Evolutionary conservation across 2,113 vertebrate genomes (phyloP), one percentile per base, ranked within the genome.

Genomic region (Leptobrachium ailaonicum): DNA sequence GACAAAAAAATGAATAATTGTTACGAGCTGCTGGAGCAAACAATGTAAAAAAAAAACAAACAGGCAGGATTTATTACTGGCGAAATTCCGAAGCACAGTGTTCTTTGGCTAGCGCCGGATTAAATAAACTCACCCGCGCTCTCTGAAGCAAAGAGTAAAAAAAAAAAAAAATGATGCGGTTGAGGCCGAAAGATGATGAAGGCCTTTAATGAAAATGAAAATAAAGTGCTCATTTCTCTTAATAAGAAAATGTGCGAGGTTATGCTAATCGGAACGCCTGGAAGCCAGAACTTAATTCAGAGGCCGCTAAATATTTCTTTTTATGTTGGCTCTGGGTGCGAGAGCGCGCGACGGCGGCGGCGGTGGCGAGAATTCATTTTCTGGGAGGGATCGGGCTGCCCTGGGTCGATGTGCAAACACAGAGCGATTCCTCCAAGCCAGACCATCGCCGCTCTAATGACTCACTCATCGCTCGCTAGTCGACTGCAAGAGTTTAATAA

Each of bases 281-380:
- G 63, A 53, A 56, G 2, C 82, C 11, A 12, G 42, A 56, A 4
- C 53, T 2, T 0, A 9, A 40, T 50, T 40, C 0, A 41, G 20
- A 73, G 53, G 14, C 8, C 0, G 64, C 42, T 10, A 12, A 67
- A 71, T 32, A 67, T 11, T n/a, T 20, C 47, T 58, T 50, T 40
- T n/a, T 13, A 2, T 0, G 45, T 12, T 2, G 11, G 9, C 42
- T 13, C 62, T 44, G 8, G 0, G 0, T 12, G 6, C 70, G 20
- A 11, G 6, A 0, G 0, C 6, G 10, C 7, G 10, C 0, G 0
- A 70, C 75, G 69, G 20, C 20, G 0, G 71, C 75, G 69, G 20
- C 20, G 20, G 20, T 32, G 20, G 20, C 54, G 4, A 50, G 47
- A 50, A 50, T 50, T 50, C 47, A 50, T 50, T 50, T 50, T 50